Base-by-base conservation (phyloP, 2,888 invertebrate genomes). In the Apodemia mormo region DNA sequence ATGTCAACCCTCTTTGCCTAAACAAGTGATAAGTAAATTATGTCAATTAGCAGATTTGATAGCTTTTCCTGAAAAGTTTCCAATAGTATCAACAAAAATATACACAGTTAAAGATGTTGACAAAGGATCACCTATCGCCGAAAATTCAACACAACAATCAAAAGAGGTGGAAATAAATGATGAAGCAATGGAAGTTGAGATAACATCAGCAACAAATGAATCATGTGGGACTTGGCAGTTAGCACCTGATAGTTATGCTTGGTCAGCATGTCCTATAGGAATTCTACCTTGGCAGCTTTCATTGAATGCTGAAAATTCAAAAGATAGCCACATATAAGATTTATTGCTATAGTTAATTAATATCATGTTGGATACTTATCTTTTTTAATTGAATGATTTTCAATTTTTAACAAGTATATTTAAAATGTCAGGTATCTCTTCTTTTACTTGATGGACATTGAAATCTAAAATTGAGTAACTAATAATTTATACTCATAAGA, bases 261-360 rank as follows among this genome's bases (percentile, higher is more conserved):
- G 95, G 95, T 77, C 82, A 40, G 75, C 75, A 58, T 93, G 90
- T 78, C 94, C 94, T 14, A 88, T 94, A 77, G 95, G 95, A 30
- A 76, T 87, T 72, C 74, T 94, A 40, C 94, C 94, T 10, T 92
- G 91, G 92, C 88, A 93, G 74, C 70, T 78, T 68, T 56, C 77
- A 73, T 77, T 73, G 72, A 73, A 64, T 37, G 7, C 37, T 2
- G 37, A 37, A 2, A 6, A 33, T n/a, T 37, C 14, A 7, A 37
- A 14, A 64, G 37, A 64, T 64, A 33, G 33, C 29, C 4, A 14
- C n/a, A 49, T 49, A 14, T 49, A 49, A 49, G 12, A 45, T 7
- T 40, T 7, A 0, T 40, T 7, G 40, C 1, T 7, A 40, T 40
- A 8, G 8, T 45, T 10, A 45, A 10, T 45, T 9, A 45, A 45